phyloP scores from a whole-genome alignment of 2,113 vertebrate species.

The Notechis scutatus region DNA sequence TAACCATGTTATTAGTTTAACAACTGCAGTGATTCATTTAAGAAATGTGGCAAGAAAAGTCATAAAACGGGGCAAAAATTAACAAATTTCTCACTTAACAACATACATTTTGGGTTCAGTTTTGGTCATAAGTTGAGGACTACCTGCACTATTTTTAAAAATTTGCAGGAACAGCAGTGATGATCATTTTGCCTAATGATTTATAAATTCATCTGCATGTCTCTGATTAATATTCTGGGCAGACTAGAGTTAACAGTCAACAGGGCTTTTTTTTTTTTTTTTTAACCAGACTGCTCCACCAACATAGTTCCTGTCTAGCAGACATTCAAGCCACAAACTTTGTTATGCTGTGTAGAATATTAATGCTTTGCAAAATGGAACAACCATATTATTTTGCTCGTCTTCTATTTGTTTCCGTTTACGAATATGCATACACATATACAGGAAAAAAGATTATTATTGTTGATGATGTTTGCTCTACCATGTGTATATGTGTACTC shows the following conservation, averaged over 20 bases:
- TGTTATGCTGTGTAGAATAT: not conserved
- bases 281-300: not conserved
- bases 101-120: too few relatives aligned
- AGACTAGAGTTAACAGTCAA: not conserved
- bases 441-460: not conserved
- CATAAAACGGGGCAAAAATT: too few relatives aligned
- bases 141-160: slow-evolving; percentile 11
- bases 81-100: too few relatives aligned
- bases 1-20: too few relatives aligned
- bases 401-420: not conserved
- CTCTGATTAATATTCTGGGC: slow-evolving; percentile 5
- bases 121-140: too few relatives aligned
- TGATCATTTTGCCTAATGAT: not conserved
- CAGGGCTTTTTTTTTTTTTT: slow-evolving; percentile 6
- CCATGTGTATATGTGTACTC: not conserved
- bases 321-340: not conserved
- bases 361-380: not conserved
- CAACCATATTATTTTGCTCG: fast-evolving
- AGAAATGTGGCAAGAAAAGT: too few relatives aligned
- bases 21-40: too few relatives aligned
- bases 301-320: not conserved
- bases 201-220: not conserved
- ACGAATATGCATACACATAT: not conserved
- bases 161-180: not conserved
- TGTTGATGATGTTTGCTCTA: not conserved